Conservation (phyloP, 1,140 invertebrate species). For the Drosophila saltans region DNA sequence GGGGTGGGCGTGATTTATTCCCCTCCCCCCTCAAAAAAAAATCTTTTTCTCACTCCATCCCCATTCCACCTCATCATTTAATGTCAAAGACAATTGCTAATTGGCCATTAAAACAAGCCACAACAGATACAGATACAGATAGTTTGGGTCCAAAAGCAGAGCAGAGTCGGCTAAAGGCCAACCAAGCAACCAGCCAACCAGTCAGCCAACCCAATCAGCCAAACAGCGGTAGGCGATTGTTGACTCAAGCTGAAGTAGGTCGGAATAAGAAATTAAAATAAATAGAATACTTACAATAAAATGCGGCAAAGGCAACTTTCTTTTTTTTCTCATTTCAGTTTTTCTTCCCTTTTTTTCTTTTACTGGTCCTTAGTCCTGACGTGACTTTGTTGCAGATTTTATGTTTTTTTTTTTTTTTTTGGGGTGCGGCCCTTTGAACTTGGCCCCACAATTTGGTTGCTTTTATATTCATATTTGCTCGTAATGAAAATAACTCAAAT, state of each 20-base stretch:
- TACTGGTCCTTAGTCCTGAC: constrained; percentile 21
- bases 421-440: constrained; percentile 30
- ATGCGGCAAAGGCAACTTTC: constrained; percentile 27
- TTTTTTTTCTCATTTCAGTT: constrained; percentile 13
- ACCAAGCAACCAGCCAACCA: background rate
- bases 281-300: constrained; percentile 33
- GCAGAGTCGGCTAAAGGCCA: background rate
- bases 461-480: constrained; percentile 18
- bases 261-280: constrained; percentile 44
- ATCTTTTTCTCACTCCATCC: no score
- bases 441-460: constrained; percentile 1
- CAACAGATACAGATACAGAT: constrained; percentile 18
- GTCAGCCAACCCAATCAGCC: background rate
- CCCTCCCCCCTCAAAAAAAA: no score
- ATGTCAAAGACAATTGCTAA: constrained; percentile 58
- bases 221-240: constrained; percentile 8
- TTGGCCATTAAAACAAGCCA: constrained; percentile 59
- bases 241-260: constrained; percentile 4
- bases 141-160: constrained; percentile 4
- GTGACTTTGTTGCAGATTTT: constrained; percentile 39
- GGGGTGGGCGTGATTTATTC: constrained; percentile 51
- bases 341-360: background rate
- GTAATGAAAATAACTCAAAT: constrained; percentile 50
- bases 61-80: background rate
- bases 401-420: background rate